phyloP scores from a whole-genome alignment of 2,888 invertebrate species.

The Sminthurides aquaticus region DNA sequence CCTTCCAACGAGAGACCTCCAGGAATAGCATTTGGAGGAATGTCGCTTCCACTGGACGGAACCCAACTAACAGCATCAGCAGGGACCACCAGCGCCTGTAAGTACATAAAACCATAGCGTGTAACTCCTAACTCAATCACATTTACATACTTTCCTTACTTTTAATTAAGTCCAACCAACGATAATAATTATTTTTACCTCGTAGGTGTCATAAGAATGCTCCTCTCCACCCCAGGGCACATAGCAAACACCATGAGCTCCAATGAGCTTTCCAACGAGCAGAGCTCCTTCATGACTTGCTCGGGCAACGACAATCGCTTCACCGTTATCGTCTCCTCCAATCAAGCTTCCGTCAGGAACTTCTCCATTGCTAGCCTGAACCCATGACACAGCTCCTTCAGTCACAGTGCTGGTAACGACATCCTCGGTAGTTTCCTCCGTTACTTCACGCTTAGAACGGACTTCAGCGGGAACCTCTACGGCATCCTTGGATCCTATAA shows the following conservation, averaged over 20 bases:
- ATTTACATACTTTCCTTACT: too few relatives aligned
- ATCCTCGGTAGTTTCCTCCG: neutral
- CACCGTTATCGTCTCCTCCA: conserved; percentile 50
- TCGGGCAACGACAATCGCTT: conserved; percentile 58
- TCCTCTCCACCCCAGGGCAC: conserved; percentile 70
- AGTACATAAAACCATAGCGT: neutral
- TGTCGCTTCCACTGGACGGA: conserved; percentile 57
- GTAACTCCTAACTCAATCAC: neutral
- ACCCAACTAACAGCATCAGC: conserved; percentile 59
- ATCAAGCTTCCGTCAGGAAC: conserved; percentile 38
- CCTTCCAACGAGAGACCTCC: conserved; percentile 55
- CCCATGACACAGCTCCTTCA: conserved; percentile 37
- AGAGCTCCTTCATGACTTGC: conserved; percentile 64
- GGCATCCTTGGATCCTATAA: neutral
- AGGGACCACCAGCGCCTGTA: conserved; percentile 43
- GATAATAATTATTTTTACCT: conserved; percentile 55
- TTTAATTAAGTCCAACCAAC: too few relatives aligned
- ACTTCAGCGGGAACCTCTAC: neutral
- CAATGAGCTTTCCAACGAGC: conserved; percentile 69
- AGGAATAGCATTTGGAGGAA: conserved; percentile 68
- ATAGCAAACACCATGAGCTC: conserved; percentile 62
- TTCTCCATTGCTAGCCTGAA: conserved; percentile 15
- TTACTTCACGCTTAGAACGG: neutral
- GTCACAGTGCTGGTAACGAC: conserved; percentile 23
- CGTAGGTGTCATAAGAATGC: conserved; percentile 61